These are phyloP conservation scores for Clunio marinus DNA, from an alignment of 2,888 invertebrate genomes.

Conservation along the genomic window DNA sequence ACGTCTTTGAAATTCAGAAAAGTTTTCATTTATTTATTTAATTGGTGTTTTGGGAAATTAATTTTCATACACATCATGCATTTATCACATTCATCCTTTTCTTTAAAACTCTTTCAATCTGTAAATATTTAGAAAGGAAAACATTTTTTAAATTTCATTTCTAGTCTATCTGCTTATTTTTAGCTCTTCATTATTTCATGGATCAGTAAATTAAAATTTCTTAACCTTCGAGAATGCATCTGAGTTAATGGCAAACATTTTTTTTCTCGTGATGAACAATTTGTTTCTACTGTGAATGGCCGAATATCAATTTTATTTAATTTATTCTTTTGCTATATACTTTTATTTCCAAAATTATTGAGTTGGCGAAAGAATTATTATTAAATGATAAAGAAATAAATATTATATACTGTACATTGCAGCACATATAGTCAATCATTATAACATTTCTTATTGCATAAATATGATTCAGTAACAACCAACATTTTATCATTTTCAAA, in stretches of 20 bases:
- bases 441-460: neutral
- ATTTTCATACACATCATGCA: too few relatives aligned
- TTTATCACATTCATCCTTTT: too few relatives aligned
- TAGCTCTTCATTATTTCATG: constrained; percentile 7
- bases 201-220: too few relatives aligned
- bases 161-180: neutral
- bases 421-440: constrained; percentile 37
- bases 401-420: constrained; percentile 36
- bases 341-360: constrained; percentile 37
- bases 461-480: too few relatives aligned
- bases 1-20: too few relatives aligned
- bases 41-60: too few relatives aligned
- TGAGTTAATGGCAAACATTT: neutral
- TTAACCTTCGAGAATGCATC: constrained; percentile 4
- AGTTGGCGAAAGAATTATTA: constrained; percentile 43
- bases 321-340: constrained; percentile 37
- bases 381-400: constrained; percentile 31
- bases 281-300: constrained; percentile 25
- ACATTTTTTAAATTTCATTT: too few relatives aligned
- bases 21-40: too few relatives aligned
- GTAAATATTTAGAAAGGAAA: too few relatives aligned
- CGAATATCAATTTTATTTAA: constrained; percentile 5
- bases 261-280: neutral
- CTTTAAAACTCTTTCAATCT: too few relatives aligned
- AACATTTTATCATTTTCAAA: too few relatives aligned